Percentiles rank a stretch among this genome's conserved stretches.
phyloP scores from a whole-genome alignment of 2,113 vertebrate genomes.

The Donacobius atricapilla region DNA sequence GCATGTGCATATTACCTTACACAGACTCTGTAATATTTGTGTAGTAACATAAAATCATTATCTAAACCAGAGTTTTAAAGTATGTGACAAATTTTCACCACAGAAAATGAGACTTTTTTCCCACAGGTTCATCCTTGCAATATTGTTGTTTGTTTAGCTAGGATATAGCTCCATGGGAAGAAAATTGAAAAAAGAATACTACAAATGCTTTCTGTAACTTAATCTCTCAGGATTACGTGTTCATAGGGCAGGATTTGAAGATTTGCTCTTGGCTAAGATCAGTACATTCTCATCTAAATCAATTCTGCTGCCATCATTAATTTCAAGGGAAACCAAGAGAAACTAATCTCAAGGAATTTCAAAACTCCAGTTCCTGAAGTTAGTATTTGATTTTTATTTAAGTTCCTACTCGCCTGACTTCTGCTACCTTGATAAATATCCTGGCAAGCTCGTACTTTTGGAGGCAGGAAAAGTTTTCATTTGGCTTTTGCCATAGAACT shows the following conservation, averaged over 20 bases:
- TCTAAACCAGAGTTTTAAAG: background rate
- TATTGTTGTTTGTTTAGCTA: background rate
- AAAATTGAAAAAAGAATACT: background rate
- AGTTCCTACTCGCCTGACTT: background rate
- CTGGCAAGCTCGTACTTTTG: background rate
- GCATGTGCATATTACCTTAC: background rate
- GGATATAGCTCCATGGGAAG: background rate
- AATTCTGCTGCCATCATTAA: background rate
- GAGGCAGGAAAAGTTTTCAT: background rate
- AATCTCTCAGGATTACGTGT: slow-evolving; percentile 24
- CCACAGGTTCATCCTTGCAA: background rate
- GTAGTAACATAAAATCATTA: background rate
- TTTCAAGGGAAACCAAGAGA: background rate
- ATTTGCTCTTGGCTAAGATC: background rate
- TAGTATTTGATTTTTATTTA: background rate
- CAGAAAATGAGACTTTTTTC: background rate
- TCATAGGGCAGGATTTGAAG: slow-evolving; percentile 16
- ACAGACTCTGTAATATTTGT: background rate
- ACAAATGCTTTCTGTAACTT: slow-evolving; percentile 17
- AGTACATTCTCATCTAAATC: slow-evolving; percentile 7
- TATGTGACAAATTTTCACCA: background rate
- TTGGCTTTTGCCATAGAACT: background rate
- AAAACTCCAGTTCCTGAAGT: background rate
- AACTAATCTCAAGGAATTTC: background rate
- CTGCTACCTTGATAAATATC: background rate